Base-by-base conservation (phyloP, 2,888 invertebrate genomes). In the Eristalis tenax region DNA sequence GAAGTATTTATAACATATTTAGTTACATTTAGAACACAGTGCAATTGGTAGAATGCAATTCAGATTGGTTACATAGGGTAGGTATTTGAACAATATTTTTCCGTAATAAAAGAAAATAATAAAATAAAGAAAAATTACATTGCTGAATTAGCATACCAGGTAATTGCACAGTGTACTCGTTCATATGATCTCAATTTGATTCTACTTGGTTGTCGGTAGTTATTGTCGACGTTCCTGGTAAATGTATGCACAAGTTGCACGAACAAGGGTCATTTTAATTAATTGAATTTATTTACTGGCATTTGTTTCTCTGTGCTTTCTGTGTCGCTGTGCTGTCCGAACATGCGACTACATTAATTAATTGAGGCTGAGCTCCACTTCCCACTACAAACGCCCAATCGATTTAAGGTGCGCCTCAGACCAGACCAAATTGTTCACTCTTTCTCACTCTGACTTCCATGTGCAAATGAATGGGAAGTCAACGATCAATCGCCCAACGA, bases 251-350 rank as follows among this genome's bases (percentile, higher is more conserved):
- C 50, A 75, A 82, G 82, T 70, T 83, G 56, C 66, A 78, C 71
- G 78, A 86, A 86, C 86, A 86, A 75, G 86, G 86, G 83, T 86
- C 86, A 86, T 83, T 86, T 86, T 83, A 86, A 86, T 86, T 79
- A 83, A 86, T 86, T 86, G 75, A 86, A 86, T 86, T 71, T 83
- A 86, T 86, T 83, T 83, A 66, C 74, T 83, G 83, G 75, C 86
- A 83, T 83, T 86, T 79, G 69, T 78, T 74, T 83, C 59, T 78
- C 64, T 64, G 10, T 66, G 74, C 61, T 70, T 50, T 43, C 71
- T 38, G 65, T 66, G 79, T 56, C 75, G 74, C 22, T 75, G 56
- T 57, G 61, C 79, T 86, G 86, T 86, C 83, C 86, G 86, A 86
- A 75, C 85, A 78, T 78, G 71, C 83, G 75, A 83, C 83, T 66